A percentile compares a stretch with the other conserved stretches of the same genome.
Conservation (phyloP, 2,113 vertebrate genomes). For the Amphiprion ocellaris region DNA sequence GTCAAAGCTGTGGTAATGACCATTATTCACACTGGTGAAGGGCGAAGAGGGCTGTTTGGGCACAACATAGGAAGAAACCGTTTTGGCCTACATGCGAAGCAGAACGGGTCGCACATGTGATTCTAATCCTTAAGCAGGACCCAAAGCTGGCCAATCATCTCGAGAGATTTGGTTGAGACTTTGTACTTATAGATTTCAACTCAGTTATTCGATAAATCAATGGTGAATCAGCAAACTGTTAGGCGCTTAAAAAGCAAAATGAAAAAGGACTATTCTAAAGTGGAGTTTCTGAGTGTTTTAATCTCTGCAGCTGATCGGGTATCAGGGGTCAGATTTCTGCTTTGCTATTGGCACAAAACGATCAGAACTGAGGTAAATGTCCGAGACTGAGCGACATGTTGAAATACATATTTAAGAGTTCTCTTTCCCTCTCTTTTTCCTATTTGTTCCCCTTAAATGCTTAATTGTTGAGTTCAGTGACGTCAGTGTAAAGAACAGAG, state of each 20-base stretch:
- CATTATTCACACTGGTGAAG: constrained; percentile 78
- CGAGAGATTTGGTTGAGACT: constrained; percentile 70
- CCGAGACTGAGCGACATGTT: constrained; percentile 62
- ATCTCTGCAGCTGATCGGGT: constrained; percentile 40
- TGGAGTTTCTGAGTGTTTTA: constrained; percentile 22
- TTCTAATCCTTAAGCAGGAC: constrained; percentile 80
- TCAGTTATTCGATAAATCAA: constrained; percentile 55
- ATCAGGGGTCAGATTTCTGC: constrained; percentile 44
- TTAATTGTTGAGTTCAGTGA: constrained; percentile 64
- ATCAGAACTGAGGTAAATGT: constrained; percentile 78
- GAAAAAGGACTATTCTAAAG: constrained; percentile 16
- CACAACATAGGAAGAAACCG: constrained; percentile 42
- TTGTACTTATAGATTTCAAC: constrained; percentile 69
- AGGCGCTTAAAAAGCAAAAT: constrained; percentile 49
- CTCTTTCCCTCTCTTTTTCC: constrained; percentile 81
- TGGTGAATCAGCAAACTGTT: constrained; percentile 58
- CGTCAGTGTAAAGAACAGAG: constrained; percentile 55
- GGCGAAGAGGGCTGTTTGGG: constrained; percentile 51
- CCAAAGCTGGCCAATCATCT: constrained; percentile 75
- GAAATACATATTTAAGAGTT: constrained; percentile 67
- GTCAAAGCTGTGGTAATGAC: constrained; percentile 75
- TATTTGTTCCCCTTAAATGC: constrained; percentile 72
- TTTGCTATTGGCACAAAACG: constrained; percentile 73
- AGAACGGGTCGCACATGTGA: constrained; percentile 70
- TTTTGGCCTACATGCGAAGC: constrained; percentile 69